Base-by-base conservation (phyloP, 2,113 vertebrate genomes). In the Xenopus borealis region DNA sequence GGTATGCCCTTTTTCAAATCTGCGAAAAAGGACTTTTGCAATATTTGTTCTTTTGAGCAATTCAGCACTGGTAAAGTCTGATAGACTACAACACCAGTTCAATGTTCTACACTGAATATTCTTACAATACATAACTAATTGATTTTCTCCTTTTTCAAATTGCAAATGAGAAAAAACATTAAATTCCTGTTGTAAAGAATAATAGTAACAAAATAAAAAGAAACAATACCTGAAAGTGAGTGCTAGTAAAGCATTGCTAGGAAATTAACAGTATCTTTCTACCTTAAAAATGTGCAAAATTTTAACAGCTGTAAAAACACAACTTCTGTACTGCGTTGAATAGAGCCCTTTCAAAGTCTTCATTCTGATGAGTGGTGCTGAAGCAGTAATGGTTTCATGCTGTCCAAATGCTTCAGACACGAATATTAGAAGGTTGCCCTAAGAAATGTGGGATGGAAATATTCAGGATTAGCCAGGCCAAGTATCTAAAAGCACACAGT, bases 221-320 rank as follows among this genome's bases (percentile, higher is more conserved):
- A 53, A 75, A 75, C 73, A 69, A 77, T 77, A 70, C 46, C 20
- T 77, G 67, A 77, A 70, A 53, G 58, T 33, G 44, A 70, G 62
- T 19, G 44, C 27, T 55, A 69, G 50, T 69, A 61, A 30, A 68
- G 61, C 52, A 64, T 46, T 64, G 62, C 66, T 77, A 64, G 74
- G 74, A 70, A 70, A 77, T 77, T 77, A 69, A 70, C 59, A 77
- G 67, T 69, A 77, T 77, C 74, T 67, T 63, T 70, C 70, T 77
- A 67, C 63, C 70, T 77, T 77, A 46, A 70, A 77, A 77, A 47
- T 45, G 61, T 70, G 70, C 74, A 77, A 77, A 77, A 77, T 77
- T 70, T 77, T 77, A 70, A 64, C 74, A 77, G 74, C 74, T 77
- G 74, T 77, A 19, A 77, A 77, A 77, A 70, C 74, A 77, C 14